phyloP scores from a whole-genome alignment of 2,888 invertebrate genomes.

The Nymphalis urticae region DNA sequence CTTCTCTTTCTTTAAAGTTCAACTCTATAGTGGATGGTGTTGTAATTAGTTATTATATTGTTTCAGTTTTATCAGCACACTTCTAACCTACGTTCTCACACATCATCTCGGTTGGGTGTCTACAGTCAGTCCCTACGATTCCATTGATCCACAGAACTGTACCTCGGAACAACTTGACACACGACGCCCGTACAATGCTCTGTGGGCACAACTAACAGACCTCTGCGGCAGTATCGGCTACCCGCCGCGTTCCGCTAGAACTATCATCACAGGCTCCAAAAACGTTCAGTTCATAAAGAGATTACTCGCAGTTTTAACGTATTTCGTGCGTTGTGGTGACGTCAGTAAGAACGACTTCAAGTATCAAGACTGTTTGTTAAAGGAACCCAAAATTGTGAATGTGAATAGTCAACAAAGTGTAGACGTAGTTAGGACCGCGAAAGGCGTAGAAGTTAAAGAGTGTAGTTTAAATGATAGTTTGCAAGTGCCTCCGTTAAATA shows the following conservation, averaged over 20 bases:
- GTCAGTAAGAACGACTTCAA: conserved; percentile 79
- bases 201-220: conserved; percentile 95
- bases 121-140: conserved; percentile 84
- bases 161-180: conserved; percentile 32
- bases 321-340: conserved; percentile 92
- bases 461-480: conserved; percentile 44
- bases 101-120: conserved; percentile 96
- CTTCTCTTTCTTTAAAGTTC: no score
- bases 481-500: conserved; percentile 53
- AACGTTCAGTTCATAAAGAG: conserved; percentile 86
- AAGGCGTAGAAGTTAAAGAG: conserved; percentile 35
- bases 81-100: conserved; percentile 92
- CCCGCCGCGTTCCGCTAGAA: conserved; percentile 88
- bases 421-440: conserved; percentile 47
- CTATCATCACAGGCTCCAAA: conserved; percentile 87
- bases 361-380: conserved; percentile 58
- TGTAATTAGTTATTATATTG: conserved; percentile 35
- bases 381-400: conserved; percentile 62
- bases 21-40: no score
- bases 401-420: conserved; percentile 40
- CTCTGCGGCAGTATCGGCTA: conserved; percentile 92
- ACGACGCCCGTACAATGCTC: conserved; percentile 87
- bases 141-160: conserved; percentile 51
- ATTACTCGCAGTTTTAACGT: conserved; percentile 89
- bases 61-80: conserved; percentile 93